phyloP scores from a whole-genome alignment of 2,797 vertebrate genomes.

The Cyclopterus lumpus region DNA sequence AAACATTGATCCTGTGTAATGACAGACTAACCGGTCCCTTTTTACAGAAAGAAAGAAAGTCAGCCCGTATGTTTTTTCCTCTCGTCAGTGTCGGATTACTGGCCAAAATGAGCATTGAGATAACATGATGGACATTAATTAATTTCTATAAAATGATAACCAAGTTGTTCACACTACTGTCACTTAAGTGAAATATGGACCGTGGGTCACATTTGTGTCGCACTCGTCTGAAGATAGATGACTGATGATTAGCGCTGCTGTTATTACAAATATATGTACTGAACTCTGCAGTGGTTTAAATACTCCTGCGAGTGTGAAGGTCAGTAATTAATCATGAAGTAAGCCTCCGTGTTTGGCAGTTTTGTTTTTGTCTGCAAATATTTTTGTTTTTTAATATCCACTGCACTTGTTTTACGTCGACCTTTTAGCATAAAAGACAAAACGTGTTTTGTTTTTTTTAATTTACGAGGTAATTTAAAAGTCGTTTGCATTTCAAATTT shows the following conservation, averaged over 20 bases:
- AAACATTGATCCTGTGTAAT: conserved; percentile 36
- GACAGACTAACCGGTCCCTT: conserved; percentile 45
- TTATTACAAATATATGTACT: conserved; percentile 41
- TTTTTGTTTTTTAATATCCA: conserved; percentile 35
- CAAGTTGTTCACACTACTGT: conserved; percentile 64
- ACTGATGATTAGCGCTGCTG: conserved; percentile 50
- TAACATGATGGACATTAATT: conserved; percentile 29
- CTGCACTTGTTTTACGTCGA: conserved; percentile 61
- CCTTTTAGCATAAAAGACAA: conserved; percentile 43
- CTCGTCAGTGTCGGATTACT: conserved; percentile 33
- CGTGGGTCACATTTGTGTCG: conserved; percentile 42
- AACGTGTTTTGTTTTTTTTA: conserved; percentile 74
- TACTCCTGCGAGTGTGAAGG: conserved; percentile 36
- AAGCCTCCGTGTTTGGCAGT: conserved; percentile 34
- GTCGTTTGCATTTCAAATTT: conserved; percentile 48
- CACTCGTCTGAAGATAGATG: conserved; percentile 46
- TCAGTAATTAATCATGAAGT: conserved; percentile 29
- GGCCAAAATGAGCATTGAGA: conserved; percentile 44
- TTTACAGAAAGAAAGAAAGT: conserved; percentile 10
- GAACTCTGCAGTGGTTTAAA: conserved; percentile 35
- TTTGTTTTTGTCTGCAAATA: conserved; percentile 51
- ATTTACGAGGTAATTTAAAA: conserved; percentile 78
- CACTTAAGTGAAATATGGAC: conserved; percentile 42
- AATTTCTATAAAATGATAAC: conserved; percentile 48
- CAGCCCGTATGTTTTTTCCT: conserved; percentile 13